Evolutionary conservation across 2,888 invertebrate species (phyloP), one percentile per base, ranked within the genome.

Genomic region (Tenthredo amoena): DNA sequence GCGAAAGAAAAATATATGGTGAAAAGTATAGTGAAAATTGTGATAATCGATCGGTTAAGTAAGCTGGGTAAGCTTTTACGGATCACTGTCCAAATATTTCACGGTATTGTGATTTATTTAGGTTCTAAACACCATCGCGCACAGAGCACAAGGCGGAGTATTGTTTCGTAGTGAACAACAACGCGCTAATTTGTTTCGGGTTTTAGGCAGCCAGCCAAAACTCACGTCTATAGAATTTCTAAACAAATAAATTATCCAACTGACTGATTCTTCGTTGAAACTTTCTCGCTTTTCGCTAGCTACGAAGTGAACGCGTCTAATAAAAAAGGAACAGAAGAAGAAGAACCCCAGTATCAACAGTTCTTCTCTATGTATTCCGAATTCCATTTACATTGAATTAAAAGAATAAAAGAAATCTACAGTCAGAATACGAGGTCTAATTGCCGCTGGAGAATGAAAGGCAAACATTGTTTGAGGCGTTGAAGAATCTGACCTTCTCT

Each of bases 221-320:
- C 6, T 40, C 21, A 47, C 40, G 21, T 43, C 74, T 74, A 9
- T 71, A 71, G 74, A 47, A 74, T 74, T 12, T 76, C n/a, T 12
- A 47, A 76, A 21, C 76, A 76, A 76, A 43, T 37, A 76, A 76
- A 76, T 71, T 76, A 76, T 47, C 31, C 21, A 2, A 47, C 21
- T 18, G 71, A 18, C 9, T 71, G 34, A 71, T 37, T 71, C 37
- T 37, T 71, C 71, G 18, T 37, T 71, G 34, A 71, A 37, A 21
- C 62, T 62, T 62, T 6, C 62, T 26, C 62, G 62, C 26, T 12
- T 62, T 26, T 62, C 12, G 2, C 62, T 62, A 7, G 37, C 2
- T 37, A 31, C 18, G 37, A 18, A 21, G n/a, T 26, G 12, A 62
- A 12, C 1, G 12, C 7, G 21, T 21, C 2, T 21, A 21, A 62